Evolutionary conservation across 2,797 vertebrate genomes (phyloP).

Genomic region (Crocodylus rhombifer): DNA sequence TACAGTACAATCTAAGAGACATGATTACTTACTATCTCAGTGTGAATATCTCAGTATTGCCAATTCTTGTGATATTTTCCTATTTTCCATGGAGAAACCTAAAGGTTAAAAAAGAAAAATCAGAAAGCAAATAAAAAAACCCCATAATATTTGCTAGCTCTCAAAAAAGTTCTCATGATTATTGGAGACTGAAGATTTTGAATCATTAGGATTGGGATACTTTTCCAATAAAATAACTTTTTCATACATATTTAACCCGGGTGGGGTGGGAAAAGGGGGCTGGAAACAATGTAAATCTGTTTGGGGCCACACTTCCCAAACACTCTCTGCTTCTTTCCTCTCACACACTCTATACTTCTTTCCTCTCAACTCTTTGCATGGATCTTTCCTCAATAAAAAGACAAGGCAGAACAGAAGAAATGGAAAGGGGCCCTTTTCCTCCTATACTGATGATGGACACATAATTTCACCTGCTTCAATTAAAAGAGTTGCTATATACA

Average conservation of each 20-base stretch:
- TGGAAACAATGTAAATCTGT: no score
- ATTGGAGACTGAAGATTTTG: neutral
- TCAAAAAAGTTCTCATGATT: constrained; percentile 11
- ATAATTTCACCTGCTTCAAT: neutral
- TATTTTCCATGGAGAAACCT: neutral
- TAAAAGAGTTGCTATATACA: neutral
- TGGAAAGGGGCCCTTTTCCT: neutral
- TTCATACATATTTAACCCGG: neutral
- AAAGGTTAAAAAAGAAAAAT: neutral
- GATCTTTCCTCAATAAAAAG: neutral
- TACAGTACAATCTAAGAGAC: neutral
- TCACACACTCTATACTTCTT: neutral
- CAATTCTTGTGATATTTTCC: neutral
- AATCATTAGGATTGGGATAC: neutral
- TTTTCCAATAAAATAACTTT: constrained; percentile 8
- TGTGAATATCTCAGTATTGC: neutral
- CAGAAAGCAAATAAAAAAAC: neutral
- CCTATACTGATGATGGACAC: neutral
- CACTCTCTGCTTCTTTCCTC: neutral
- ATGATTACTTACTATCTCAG: neutral
- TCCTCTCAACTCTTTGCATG: constrained; percentile 41
- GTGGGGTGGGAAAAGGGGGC: no score
- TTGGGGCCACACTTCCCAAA: neutral
- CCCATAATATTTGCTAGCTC: accelerated
- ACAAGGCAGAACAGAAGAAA: neutral